A percentile compares a stretch with the other conserved stretches of the same genome.
These are phyloP conservation scores for Liparis tanakae DNA, from an alignment of 2,797 vertebrate genomes.

Conservation along the genomic window DNA sequence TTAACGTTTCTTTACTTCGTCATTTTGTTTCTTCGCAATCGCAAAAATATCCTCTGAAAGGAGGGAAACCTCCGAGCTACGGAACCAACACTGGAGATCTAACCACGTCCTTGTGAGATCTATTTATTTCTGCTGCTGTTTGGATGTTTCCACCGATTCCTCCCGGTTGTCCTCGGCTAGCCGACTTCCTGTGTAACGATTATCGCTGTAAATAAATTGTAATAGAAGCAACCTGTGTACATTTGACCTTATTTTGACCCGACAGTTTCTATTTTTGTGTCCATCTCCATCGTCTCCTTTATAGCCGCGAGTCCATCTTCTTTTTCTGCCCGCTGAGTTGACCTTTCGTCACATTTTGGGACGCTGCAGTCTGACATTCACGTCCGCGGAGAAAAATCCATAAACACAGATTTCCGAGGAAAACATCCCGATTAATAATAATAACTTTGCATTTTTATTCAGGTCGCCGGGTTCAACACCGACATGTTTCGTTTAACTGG, in stretches of 20 bases:
- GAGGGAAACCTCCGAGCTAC: background rate
- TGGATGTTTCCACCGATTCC: conserved; percentile 1
- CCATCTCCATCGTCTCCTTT: background rate
- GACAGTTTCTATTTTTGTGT: background rate
- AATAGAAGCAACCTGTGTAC: conserved; percentile 17
- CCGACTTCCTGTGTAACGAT: background rate
- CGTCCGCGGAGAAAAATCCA: conserved; percentile 29
- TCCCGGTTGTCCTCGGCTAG: background rate
- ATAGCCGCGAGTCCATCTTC: conserved; percentile 1
- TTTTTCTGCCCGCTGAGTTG: background rate
- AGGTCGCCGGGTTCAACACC: background rate
- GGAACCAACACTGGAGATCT: conserved; percentile 6
- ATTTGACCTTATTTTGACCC: conserved; percentile 16
- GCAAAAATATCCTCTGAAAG: background rate
- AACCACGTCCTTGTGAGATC: background rate
- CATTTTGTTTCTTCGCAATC: background rate
- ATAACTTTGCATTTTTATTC: background rate
- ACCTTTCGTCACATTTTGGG: conserved; percentile 3
- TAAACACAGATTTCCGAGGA: conserved; percentile 16
- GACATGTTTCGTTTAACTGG: background rate
- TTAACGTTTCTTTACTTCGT: background rate
- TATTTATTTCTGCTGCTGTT: conserved; percentile 33
- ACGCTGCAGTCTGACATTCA: conserved; percentile 36
- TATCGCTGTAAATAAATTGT: conserved; percentile 63
- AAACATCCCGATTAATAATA: conserved; percentile 26